phyloP scores from a whole-genome alignment of 1,140 invertebrate genomes.

The Trachymyrmex septentrionalis region DNA sequence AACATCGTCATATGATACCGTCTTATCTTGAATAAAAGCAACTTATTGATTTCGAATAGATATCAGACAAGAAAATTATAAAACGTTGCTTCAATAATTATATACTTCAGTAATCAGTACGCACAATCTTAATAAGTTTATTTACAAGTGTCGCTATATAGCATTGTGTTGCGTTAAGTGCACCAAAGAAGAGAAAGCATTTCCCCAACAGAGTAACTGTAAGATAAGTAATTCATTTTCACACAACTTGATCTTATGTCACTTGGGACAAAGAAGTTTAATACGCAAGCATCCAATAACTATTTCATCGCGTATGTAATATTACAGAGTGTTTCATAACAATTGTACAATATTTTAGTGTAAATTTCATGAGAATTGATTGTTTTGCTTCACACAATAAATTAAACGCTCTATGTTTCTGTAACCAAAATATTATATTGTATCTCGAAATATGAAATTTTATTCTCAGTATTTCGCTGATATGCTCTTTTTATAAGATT shows the following conservation, averaged over 20 bases:
- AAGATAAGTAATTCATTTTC: neutral
- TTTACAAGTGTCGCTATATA: neutral
- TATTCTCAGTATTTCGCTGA: neutral
- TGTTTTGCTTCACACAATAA: neutral
- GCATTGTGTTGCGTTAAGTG: neutral
- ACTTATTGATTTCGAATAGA: neutral
- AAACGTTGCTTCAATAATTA: neutral
- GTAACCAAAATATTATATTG: neutral
- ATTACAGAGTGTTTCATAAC: neutral
- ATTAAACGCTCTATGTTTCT: neutral
- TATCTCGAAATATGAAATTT: neutral
- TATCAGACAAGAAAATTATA: neutral
- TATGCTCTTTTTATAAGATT: neutral
- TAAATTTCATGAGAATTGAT: neutral
- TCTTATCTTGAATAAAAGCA: neutral
- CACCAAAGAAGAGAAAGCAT: neutral
- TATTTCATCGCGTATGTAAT: conserved; percentile 9
- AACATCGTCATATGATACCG: neutral
- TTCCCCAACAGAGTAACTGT: neutral
- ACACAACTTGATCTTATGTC: conserved; percentile 1
- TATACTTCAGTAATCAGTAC: neutral
- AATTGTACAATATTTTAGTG: neutral
- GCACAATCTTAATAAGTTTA: neutral
- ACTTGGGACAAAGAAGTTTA: neutral
- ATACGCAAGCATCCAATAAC: neutral